Evolutionary conservation across 2,113 vertebrate genomes (phyloP).

Genomic region (Eubucco bourcierii): DNA sequence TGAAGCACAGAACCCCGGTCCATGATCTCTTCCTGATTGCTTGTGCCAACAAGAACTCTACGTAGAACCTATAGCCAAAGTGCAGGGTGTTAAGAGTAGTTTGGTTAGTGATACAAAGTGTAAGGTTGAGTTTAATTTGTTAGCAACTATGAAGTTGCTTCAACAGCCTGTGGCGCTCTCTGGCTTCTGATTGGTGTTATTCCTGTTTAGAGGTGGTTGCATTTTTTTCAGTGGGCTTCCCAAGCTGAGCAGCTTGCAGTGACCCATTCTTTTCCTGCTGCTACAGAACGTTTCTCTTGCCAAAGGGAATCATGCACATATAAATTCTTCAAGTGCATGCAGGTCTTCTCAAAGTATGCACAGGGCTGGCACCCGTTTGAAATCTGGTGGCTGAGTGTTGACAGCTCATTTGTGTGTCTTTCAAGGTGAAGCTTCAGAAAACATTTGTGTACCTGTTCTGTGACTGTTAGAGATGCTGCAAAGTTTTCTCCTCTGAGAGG

Average conservation of each 20-base stretch:
- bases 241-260: not conserved
- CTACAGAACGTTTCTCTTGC: not conserved
- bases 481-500: not conserved
- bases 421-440: not conserved
- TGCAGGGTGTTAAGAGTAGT: not conserved
- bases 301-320: constrained; percentile 14
- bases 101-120: not conserved
- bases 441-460: not conserved
- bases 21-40: not conserved
- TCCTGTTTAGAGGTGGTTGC: not conserved
- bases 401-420: not conserved
- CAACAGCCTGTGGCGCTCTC: not conserved
- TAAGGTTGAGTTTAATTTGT: not conserved
- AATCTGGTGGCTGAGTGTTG: constrained; percentile 2
- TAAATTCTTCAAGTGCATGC: constrained; percentile 19
- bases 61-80: fast-evolving
- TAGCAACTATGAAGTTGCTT: not conserved
- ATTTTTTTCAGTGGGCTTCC: not conserved
- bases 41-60: not conserved
- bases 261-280: not conserved
- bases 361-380: not conserved
- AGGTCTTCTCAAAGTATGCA: not conserved
- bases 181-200: not conserved
- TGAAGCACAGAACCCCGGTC: not conserved
- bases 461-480: not conserved